Conservation (phyloP, 2,888 invertebrate genomes). For the Chrysomela aeneicollis region DNA sequence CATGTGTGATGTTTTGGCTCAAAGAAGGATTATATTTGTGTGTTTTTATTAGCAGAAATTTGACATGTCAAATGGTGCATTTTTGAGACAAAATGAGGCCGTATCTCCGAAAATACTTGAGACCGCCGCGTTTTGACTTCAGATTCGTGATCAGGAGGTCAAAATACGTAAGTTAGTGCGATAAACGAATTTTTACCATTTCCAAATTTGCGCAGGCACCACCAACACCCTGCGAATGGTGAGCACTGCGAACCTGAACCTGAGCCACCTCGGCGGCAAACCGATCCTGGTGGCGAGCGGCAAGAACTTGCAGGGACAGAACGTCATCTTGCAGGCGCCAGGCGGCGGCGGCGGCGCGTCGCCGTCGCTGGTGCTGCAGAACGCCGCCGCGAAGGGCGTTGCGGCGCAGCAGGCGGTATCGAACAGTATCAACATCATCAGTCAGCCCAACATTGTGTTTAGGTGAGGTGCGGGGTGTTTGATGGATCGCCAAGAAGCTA, state of each 20-base stretch:
- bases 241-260: slow-evolving; percentile 63
- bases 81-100: too few species aligned
- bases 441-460: slow-evolving; percentile 56
- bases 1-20: too few species aligned
- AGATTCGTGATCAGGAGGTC: too few species aligned
- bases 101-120: too few species aligned
- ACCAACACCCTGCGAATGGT: slow-evolving; percentile 63
- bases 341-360: slow-evolving; percentile 43
- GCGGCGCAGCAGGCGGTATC: slow-evolving; percentile 36
- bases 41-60: too few species aligned
- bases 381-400: slow-evolving; percentile 42
- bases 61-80: too few species aligned
- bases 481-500: too few species aligned
- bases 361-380: slow-evolving; percentile 50
- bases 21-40: too few species aligned
- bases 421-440: slow-evolving; percentile 52
- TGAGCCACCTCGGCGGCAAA: slow-evolving; percentile 67
- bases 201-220: slow-evolving; percentile 34
- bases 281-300: slow-evolving; percentile 66
- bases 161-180: too few species aligned
- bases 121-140: too few species aligned
- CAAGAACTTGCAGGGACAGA: slow-evolving; percentile 59
- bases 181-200: too few species aligned
- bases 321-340: slow-evolving; percentile 60
- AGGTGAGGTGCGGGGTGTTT: slow-evolving; percentile 14